Percentiles rank a stretch among this genome's conserved stretches.
Evolutionary conservation across 2,113 vertebrate genomes (phyloP).

Genomic region (Podarcis raffonei): DNA sequence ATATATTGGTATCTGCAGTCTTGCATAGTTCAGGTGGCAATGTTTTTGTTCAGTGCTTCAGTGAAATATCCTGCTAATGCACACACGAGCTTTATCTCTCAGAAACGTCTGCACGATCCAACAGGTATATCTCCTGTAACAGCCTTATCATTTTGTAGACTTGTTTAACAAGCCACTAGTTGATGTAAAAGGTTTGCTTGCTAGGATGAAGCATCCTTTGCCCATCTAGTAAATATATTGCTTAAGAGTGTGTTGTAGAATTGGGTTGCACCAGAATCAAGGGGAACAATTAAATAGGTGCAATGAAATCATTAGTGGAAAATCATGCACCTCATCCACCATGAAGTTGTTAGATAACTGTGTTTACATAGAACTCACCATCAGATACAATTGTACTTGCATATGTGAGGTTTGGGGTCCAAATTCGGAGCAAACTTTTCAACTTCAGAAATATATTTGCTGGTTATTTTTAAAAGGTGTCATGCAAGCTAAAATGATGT

Average conservation of each 20-base stretch:
- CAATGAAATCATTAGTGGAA: neutral
- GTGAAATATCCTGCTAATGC: neutral
- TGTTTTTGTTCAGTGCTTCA: neutral
- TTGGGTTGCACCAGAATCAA: neutral
- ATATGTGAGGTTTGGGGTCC: neutral
- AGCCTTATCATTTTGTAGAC: neutral
- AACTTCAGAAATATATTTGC: neutral
- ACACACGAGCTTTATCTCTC: neutral
- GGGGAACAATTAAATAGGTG: neutral
- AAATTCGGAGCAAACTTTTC: neutral
- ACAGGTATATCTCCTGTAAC: neutral
- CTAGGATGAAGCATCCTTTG: neutral
- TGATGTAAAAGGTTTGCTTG: neutral
- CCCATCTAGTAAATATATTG: neutral
- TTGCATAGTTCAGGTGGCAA: neutral
- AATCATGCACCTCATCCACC: neutral
- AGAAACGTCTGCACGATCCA: neutral
- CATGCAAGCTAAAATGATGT: neutral
- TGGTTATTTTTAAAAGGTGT: neutral
- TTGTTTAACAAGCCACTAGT: neutral
- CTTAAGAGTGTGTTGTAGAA: neutral
- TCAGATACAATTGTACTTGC: neutral
- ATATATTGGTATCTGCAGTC: neutral
- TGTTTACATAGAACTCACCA: neutral
- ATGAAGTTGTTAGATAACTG: neutral